phyloP scores from a whole-genome alignment of 1,140 invertebrate species.

The Polyergus mexicanus region DNA sequence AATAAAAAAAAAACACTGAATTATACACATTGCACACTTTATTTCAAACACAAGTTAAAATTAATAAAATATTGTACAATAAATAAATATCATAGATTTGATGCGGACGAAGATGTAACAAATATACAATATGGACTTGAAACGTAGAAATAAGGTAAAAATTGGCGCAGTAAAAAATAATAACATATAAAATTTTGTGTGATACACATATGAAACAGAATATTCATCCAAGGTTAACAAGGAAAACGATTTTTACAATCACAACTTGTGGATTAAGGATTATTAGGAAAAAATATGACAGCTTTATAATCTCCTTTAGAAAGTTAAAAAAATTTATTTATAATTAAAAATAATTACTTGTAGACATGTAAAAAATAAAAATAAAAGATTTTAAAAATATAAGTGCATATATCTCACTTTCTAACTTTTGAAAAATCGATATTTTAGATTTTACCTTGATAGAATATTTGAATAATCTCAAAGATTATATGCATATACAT shows the following conservation, averaged over 20 bases:
- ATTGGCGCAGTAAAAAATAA: neutral
- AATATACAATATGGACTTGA: slow-evolving; percentile 3
- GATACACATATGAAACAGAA: neutral
- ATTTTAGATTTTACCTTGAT: neutral
- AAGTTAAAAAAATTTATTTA: neutral
- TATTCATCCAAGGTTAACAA: neutral
- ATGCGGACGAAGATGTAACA: neutral
- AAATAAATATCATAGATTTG: neutral
- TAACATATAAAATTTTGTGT: neutral
- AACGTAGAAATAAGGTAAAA: neutral
- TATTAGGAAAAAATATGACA: slow-evolving; percentile 15
- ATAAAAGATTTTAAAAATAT: neutral
- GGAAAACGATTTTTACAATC: neutral
- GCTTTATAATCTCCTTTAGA: neutral
- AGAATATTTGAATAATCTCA: neutral
- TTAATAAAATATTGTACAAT: neutral
- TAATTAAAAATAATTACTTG: neutral
- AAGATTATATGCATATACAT: neutral
- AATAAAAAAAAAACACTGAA: neutral
- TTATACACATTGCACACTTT: neutral
- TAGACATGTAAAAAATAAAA: neutral
- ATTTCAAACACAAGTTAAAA: slow-evolving; percentile 1
- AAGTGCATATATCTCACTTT: neutral
- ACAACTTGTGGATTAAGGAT: neutral
- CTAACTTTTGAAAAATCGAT: neutral